Conservation (phyloP, 2,113 vertebrate genomes). For the Arizona elegans region DNA sequence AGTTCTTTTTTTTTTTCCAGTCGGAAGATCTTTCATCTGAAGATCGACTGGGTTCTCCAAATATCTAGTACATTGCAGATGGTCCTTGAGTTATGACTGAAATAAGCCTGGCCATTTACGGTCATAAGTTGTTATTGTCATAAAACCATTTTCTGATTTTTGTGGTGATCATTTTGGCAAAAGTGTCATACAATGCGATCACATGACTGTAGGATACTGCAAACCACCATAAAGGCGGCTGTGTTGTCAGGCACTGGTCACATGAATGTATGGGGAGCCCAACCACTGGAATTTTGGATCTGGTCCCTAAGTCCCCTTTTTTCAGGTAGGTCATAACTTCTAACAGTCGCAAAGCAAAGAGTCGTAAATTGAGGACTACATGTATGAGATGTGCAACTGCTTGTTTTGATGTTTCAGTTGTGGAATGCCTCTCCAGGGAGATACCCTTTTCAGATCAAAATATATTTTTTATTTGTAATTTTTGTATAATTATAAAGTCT, state of each 20-base stretch:
- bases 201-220: too few relatives aligned
- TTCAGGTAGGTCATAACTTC: background rate
- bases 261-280: background rate
- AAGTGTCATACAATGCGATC: too few relatives aligned
- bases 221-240: too few relatives aligned
- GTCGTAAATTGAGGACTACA: background rate
- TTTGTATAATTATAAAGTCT: background rate
- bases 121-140: too few relatives aligned
- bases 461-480: background rate
- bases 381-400: background rate
- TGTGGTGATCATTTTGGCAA: too few relatives aligned
- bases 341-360: background rate
- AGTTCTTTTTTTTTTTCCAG: background rate
- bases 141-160: too few relatives aligned
- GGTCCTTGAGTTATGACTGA: too few relatives aligned
- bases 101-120: too few relatives aligned
- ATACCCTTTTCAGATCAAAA: background rate
- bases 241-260: background rate
- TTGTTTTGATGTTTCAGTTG: background rate
- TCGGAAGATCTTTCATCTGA: background rate
- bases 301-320: background rate
- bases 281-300: background rate
- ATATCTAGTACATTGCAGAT: background rate
- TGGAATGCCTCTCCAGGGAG: background rate
- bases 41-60: background rate